phyloP scores from a whole-genome alignment of 2,113 vertebrate genomes.

The Callipepla squamata region DNA sequence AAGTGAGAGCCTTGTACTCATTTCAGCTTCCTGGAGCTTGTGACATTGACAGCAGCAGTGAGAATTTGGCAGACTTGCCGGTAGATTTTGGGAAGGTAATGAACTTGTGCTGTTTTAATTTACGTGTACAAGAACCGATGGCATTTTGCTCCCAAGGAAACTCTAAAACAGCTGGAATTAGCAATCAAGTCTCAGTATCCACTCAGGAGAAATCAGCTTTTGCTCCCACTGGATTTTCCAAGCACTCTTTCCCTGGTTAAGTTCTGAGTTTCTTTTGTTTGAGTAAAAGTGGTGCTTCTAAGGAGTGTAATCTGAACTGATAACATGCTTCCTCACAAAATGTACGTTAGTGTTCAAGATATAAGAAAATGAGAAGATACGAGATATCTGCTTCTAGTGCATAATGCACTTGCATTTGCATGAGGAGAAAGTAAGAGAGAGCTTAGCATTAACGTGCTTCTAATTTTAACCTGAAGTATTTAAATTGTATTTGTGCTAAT shows the following conservation, averaged over 20 bases:
- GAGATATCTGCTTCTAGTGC: neutral
- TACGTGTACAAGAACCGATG: accelerated
- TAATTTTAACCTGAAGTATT: neutral
- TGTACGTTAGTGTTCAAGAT: neutral
- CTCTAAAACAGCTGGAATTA: neutral
- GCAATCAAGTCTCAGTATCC: accelerated
- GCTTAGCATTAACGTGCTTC: neutral
- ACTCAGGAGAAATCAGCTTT: neutral
- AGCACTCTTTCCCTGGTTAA: neutral
- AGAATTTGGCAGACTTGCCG: neutral
- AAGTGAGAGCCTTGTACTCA: neutral
- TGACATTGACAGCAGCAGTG: neutral
- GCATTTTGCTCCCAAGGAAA: neutral
- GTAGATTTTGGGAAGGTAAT: neutral
- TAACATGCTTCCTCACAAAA: neutral
- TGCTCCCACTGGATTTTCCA: neutral
- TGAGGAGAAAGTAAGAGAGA: neutral
- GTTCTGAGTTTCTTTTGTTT: neutral
- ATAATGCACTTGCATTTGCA: neutral
- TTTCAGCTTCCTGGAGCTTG: neutral
- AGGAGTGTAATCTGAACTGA: neutral
- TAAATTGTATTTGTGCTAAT: conserved; percentile 6
- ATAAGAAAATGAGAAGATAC: neutral
- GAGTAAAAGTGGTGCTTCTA: neutral
- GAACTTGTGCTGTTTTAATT: neutral